Evolutionary conservation across 2,113 vertebrate genomes (phyloP), one percentile per base, ranked within the genome.

Genomic region (Phylloscopus whistleri): DNA sequence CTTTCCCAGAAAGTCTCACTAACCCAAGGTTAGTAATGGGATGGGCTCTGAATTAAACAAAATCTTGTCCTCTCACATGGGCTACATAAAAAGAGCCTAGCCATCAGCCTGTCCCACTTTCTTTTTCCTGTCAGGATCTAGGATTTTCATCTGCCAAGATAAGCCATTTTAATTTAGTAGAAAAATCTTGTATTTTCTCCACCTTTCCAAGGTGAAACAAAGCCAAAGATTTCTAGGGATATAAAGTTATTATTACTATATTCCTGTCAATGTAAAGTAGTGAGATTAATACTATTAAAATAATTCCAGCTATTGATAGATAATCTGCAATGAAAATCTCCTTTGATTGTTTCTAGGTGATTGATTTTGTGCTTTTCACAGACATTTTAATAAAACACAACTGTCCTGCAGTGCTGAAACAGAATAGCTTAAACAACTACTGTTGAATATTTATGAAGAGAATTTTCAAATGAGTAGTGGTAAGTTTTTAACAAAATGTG

Each of bases 41-140:
- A 8, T 46, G 8, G 22, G 7, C 41, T 83, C 17, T 53, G 41
- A 86, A 63, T 66, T 49, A 74, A 51, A 48, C 2, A 62, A 74
- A 73, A 67, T 63, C 0, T 53, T 80, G 2, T 13, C 7, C 4
- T 12, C 31, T 72, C 12, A 8, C 2, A 6, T 12, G 3, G 2
- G 6, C 4, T 62, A 22, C 35, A 6, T 55, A 68, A 78, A 70
- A 82, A 21, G 0, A 55, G 11, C 9, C 23, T 48, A 75, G 6
- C 11, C 16, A 52, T 66, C 27, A 64, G 22, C 5, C 26, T 52
- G 19, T 33, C 9, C 18, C 5, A 18, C 8, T 55, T 79, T 22
- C 6, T 74, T 62, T 60, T 77, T 64, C 4, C 26, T 66, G 18
- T 35, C 49, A 58, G 20, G 5, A 9, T 79, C 17, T 72, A 62